Evolutionary conservation across 2,113 vertebrate species (phyloP).

Genomic region (Anolis carolinensis): DNA sequence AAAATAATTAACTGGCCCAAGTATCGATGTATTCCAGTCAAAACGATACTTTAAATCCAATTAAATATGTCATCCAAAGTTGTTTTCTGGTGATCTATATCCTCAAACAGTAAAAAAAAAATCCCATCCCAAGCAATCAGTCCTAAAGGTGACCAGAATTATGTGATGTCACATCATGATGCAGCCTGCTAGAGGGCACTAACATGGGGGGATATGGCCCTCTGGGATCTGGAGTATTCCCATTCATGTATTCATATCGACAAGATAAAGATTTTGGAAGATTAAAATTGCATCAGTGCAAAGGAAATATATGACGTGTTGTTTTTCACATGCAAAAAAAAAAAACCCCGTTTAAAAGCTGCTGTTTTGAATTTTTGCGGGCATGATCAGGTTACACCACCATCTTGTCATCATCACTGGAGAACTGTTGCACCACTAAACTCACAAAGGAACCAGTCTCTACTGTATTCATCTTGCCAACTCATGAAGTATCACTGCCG

Average conservation of each 20-base stretch:
- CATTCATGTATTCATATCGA: no score
- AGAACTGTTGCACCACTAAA: neutral
- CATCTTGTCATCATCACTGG: neutral
- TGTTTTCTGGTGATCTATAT: no score
- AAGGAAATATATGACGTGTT: neutral
- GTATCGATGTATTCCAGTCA: neutral
- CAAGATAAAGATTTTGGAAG: neutral
- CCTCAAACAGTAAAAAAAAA: no score
- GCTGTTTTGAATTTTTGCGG: neutral
- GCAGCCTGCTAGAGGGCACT: no score
- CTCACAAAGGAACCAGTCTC: neutral
- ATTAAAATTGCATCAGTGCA: neutral
- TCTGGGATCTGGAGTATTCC: no score
- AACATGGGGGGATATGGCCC: no score
- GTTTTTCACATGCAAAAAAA: neutral
- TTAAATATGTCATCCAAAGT: no score
- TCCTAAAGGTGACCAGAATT: no score
- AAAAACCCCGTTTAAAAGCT: neutral
- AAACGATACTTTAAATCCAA: neutral
- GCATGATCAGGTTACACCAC: neutral
- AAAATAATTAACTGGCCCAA: no score
- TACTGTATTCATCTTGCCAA: neutral
- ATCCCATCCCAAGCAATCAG: no score
- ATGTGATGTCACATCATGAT: no score
- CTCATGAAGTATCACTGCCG: neutral